Evolutionary conservation across 2,797 vertebrate genomes (phyloP), one percentile per base, ranked within the genome.

Genomic region (Neoniphon sammara): DNA sequence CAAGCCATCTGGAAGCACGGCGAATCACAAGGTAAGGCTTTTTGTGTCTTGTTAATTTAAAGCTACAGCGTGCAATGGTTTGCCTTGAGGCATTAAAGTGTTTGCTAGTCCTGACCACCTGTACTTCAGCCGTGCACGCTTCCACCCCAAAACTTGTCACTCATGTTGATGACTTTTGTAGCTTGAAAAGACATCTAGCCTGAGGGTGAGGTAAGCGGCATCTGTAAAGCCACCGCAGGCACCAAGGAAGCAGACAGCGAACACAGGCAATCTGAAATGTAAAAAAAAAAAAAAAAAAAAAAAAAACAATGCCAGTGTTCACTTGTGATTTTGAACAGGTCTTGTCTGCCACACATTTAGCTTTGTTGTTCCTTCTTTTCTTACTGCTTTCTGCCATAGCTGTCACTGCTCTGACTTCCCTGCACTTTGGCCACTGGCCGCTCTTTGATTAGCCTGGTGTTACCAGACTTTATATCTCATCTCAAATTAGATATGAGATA

Each of bases 1-100:
- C 98, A 1, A 99, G 98, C 83, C 97, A 99, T 89, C 94, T 99
- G 2, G 98, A 99, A 89, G 97, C 98, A 2, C 94, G 98, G 7
- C 94, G 98, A 85, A 99, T 99, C 76, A 99, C 98, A 47, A 99
- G 98, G 98, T 97, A 78, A 36, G 8, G 42, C 8, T 44, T 46
- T 78, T 56, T 49, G 42, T 36, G 46, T 27, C 27, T 11, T 10
- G 23, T 1, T 59, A 68, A 25, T 71, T 77, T 61, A 66, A 42
- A 69, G 31, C 53, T 3, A 67, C 39, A 63, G 34, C 53, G 42
- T 58, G 44, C 21, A 34, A 49, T 62, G 66, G 71, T 65, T 68
- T 36, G 47, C 66, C 76, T 49, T 39, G 56, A 77, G 53, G 46
- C 49, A 72, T 66, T 30, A 65, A 21, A 53, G 1, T 52, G 25